A percentile compares a stretch with the other conserved stretches of the same genome.
phyloP scores from a whole-genome alignment of 2,113 vertebrate species.

The Archilochus colubris region DNA sequence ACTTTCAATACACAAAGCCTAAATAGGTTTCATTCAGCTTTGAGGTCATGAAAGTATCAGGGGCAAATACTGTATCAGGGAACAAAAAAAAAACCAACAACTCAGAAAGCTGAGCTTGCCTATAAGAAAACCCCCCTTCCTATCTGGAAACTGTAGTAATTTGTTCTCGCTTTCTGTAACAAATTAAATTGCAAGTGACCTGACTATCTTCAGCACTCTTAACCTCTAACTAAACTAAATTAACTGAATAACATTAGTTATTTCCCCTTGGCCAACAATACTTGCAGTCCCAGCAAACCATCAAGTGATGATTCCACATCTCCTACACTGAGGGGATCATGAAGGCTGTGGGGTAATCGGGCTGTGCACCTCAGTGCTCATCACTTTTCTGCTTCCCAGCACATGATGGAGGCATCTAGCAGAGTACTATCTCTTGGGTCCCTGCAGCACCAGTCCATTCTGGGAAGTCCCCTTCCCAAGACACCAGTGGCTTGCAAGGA shows the following conservation, averaged over 20 bases:
- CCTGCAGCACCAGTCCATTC: rapidly evolving
- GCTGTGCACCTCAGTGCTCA: neutral
- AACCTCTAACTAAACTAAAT: neutral
- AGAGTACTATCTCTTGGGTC: neutral
- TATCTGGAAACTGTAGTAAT: neutral
- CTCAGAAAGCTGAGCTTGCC: neutral
- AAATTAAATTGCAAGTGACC: neutral
- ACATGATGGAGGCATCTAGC: neutral
- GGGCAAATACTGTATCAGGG: neutral
- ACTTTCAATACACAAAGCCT: neutral
- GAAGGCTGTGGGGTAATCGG: neutral
- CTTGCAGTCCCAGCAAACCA: neutral
- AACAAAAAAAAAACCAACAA: neutral
- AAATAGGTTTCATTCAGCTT: neutral
- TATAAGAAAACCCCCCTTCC: neutral
- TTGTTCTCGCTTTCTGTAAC: neutral
- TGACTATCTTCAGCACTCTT: neutral
- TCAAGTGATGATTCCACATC: neutral
- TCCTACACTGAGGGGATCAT: neutral
- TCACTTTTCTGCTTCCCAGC: neutral
- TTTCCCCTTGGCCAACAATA: neutral
- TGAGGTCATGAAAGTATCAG: neutral
- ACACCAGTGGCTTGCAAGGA: rapidly evolving
- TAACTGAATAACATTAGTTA: neutral
- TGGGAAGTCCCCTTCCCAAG: rapidly evolving